Conservation (phyloP, 2,113 vertebrate genomes). For the Aspiorhynchus laticeps region DNA sequence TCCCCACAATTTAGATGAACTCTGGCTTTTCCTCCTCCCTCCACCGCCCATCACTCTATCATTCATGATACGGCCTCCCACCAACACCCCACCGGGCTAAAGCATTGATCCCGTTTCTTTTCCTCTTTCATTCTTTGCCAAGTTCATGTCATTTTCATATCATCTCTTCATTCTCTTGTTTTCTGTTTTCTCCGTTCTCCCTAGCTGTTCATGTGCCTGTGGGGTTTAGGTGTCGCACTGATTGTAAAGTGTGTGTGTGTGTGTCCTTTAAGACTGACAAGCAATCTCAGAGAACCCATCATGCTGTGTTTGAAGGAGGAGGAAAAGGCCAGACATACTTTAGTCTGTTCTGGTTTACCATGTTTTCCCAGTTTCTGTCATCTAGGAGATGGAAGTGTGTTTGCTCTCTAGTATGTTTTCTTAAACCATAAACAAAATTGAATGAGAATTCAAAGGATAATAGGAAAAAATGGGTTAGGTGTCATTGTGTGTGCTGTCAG, state of each 20-base stretch:
- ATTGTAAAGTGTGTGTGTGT: slow-evolving; percentile 29
- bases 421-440: slow-evolving; percentile 22
- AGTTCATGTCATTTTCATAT: slow-evolving; percentile 33
- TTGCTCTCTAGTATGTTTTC: slow-evolving; percentile 10
- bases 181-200: not conserved
- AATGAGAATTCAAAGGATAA: slow-evolving; percentile 10
- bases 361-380: slow-evolving; percentile 35
- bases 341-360: slow-evolving; percentile 18
- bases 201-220: slow-evolving; percentile 15
- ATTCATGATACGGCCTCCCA: slow-evolving; percentile 52
- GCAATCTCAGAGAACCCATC: slow-evolving; percentile 42
- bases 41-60: slow-evolving; percentile 60
- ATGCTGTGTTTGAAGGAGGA: slow-evolving; percentile 46
- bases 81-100: slow-evolving; percentile 53
- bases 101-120: not conserved
- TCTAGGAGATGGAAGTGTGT: slow-evolving; percentile 3
- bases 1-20: slow-evolving; percentile 29
- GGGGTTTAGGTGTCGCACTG: slow-evolving; percentile 45
- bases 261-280: slow-evolving; percentile 53
- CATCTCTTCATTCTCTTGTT: slow-evolving; percentile 3
- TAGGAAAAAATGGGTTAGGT: not conserved
- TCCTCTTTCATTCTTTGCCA: not conserved
- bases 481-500: slow-evolving; percentile 15
- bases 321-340: slow-evolving; percentile 31
- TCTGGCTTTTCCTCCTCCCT: slow-evolving; percentile 46